Percentiles rank a stretch among this genome's conserved stretches.
These are phyloP conservation scores for Ormia ochracea DNA, from an alignment of 2,888 invertebrate species.

Conservation along the genomic window DNA sequence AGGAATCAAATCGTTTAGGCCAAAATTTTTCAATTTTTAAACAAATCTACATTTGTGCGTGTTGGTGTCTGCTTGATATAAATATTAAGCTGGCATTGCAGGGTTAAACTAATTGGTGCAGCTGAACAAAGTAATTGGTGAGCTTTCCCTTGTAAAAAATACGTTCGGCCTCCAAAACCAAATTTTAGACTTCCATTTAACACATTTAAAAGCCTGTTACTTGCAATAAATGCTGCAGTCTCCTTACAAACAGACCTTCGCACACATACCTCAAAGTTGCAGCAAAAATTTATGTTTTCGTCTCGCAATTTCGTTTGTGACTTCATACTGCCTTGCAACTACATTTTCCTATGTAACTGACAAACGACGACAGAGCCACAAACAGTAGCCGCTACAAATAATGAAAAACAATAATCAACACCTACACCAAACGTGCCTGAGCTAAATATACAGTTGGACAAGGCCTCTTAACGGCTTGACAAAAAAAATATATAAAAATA, in stretches of 20 bases:
- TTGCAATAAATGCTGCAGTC: not conserved
- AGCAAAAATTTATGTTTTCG: constrained; percentile 19
- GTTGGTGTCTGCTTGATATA: too few relatives aligned
- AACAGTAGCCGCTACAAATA: constrained; percentile 54
- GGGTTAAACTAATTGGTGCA: too few relatives aligned
- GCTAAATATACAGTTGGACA: not conserved
- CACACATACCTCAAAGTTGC: not conserved
- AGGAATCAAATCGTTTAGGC: constrained; percentile 3
- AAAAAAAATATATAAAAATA: not conserved
- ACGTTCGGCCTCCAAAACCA: not conserved
- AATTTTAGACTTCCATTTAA: not conserved
- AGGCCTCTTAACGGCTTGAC: not conserved
- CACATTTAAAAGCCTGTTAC: not conserved
- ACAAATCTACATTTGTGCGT: too few relatives aligned
- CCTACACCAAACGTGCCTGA: constrained; percentile 36
- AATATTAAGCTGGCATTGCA: too few relatives aligned
- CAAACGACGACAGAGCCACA: not conserved
- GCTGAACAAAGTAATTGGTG: too few relatives aligned
- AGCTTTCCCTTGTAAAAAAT: not conserved
- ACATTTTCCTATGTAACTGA: not conserved
- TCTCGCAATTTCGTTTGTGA: constrained; percentile 14
- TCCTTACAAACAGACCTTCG: not conserved
- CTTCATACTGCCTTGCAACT: constrained; percentile 27
- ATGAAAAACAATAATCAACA: constrained; percentile 56
- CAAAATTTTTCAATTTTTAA: too few relatives aligned